Conservation (phyloP, 2,797 vertebrate species). For the Neosalanx taihuensis region DNA sequence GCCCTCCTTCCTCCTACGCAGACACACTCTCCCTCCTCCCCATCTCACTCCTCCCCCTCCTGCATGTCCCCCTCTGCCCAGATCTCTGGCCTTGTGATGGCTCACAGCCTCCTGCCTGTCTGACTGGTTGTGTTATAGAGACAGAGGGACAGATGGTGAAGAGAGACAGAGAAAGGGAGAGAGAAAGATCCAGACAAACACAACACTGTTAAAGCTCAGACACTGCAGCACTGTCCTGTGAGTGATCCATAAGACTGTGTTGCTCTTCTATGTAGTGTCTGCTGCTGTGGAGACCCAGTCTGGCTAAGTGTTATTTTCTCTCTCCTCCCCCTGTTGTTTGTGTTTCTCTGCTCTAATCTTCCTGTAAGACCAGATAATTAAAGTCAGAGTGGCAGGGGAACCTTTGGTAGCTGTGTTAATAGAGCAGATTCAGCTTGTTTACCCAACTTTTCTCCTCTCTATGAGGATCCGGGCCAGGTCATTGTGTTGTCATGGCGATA, state of each 20-base stretch:
- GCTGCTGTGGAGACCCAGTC: slow-evolving; percentile 37
- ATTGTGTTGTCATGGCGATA: slow-evolving; percentile 41
- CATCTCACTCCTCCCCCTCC: not conserved
- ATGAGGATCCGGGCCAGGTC: slow-evolving; percentile 54
- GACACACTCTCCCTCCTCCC: not conserved
- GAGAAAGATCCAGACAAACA: slow-evolving; percentile 6
- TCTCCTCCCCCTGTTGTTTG: slow-evolving; percentile 32
- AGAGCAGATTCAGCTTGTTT: slow-evolving; percentile 65
- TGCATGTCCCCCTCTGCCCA: slow-evolving; percentile 9
- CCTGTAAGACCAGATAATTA: slow-evolving; percentile 70
- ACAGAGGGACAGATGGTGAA: slow-evolving; percentile 15
- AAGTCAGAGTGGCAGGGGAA: slow-evolving; percentile 56
- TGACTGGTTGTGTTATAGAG: slow-evolving; percentile 38
- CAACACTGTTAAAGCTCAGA: slow-evolving; percentile 31
- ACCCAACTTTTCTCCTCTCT: slow-evolving; percentile 50
- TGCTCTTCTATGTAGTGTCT: slow-evolving; percentile 35
- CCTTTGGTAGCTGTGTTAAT: slow-evolving; percentile 57
- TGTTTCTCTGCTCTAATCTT: slow-evolving; percentile 63
- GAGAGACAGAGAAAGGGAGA: slow-evolving; percentile 2
- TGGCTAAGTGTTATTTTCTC: slow-evolving; percentile 46
- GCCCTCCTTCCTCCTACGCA: not conserved
- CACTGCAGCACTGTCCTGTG: slow-evolving; percentile 34
- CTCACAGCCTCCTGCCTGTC: slow-evolving; percentile 35
- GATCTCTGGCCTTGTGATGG: slow-evolving; percentile 36
- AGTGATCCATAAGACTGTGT: slow-evolving; percentile 45